Conservation (phyloP, 2,888 invertebrate species). For the Dolichopus griseipennis region DNA sequence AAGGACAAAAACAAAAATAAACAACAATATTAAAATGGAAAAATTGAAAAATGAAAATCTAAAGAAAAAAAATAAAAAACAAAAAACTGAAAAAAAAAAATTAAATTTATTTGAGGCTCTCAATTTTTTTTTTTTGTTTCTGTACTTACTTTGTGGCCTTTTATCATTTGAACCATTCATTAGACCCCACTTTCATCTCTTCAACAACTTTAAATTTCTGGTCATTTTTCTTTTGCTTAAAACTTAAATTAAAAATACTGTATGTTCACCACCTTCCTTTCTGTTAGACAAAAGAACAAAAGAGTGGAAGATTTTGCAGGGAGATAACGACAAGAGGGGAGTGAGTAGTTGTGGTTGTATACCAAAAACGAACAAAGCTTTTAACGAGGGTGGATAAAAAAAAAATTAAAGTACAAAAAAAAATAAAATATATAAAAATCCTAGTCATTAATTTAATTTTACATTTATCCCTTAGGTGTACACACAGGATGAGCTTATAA, state of each 20-base stretch:
- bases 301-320: background rate
- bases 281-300: too few species aligned
- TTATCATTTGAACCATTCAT: background rate
- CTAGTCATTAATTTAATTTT: slow-evolving; percentile 6
- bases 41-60: too few species aligned
- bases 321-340: background rate
- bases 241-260: slow-evolving; percentile 1
- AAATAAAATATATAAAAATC: background rate
- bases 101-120: too few species aligned
- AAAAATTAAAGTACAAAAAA: background rate
- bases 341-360: background rate
- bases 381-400: slow-evolving; percentile 6
- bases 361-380: slow-evolving; percentile 1
- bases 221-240: background rate
- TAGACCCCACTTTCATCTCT: background rate
- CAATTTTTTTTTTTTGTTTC: too few species aligned
- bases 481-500: background rate
- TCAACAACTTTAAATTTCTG: background rate
- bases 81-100: too few species aligned
- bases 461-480: slow-evolving; percentile 4
- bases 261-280: background rate
- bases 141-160: background rate
- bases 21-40: too few species aligned
- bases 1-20: too few species aligned
- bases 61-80: too few species aligned